These are phyloP conservation scores for Elgaria multicarinata DNA, from an alignment of 2,113 vertebrate species.

Conservation along the genomic window DNA sequence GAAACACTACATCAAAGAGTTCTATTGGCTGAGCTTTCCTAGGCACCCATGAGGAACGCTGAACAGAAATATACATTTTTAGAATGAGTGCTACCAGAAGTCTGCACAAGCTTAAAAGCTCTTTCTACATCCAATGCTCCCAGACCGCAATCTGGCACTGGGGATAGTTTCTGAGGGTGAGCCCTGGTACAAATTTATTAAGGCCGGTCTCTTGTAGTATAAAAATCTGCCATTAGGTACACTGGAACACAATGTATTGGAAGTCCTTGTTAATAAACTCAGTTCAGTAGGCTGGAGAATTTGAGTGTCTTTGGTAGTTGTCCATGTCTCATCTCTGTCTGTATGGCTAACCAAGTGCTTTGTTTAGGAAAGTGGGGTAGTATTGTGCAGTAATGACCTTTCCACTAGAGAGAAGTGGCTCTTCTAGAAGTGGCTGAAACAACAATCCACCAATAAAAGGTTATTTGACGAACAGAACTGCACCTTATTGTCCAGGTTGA, in stretches of 20 bases:
- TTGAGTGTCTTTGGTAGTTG: rapidly evolving
- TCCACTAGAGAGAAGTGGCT: conserved; percentile 53
- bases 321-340: rapidly evolving
- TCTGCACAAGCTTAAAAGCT: neutral
- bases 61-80: neutral
- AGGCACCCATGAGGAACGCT: neutral
- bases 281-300: conserved; percentile 31
- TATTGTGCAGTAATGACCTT: conserved; percentile 53
- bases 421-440: conserved; percentile 24
- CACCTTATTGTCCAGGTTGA: neutral
- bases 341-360: conserved; percentile 53
- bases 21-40: neutral
- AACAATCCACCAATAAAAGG: neutral
- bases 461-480: neutral
- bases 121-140: neutral
- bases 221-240: neutral
- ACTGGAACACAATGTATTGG: conserved; percentile 1
- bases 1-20: neutral
- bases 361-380: conserved; percentile 60
- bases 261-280: conserved; percentile 21
- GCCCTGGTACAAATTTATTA: neutral
- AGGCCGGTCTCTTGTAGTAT: too few species aligned
- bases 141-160: neutral
- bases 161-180: neutral
- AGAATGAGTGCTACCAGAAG: neutral